phyloP scores from a whole-genome alignment of 2,113 vertebrate genomes.

The Apteryx mantelli region DNA sequence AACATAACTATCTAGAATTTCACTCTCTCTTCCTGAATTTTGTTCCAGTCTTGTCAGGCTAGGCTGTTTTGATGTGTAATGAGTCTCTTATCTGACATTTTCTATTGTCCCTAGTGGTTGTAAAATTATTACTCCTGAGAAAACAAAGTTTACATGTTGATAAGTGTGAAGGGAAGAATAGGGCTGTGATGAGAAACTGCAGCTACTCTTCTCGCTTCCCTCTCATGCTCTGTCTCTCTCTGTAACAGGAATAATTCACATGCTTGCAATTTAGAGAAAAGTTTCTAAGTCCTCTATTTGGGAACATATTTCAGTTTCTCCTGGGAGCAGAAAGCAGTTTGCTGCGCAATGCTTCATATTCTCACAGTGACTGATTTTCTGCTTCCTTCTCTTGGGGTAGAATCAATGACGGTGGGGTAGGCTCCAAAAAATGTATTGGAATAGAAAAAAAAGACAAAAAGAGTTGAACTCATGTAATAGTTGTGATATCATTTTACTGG shows the following conservation, averaged over 20 bases:
- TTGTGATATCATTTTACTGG: not conserved
- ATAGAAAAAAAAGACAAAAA: conserved; percentile 25
- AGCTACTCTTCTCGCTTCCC: not conserved
- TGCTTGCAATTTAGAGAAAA: conserved; percentile 2
- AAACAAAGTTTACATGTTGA: conserved; percentile 63
- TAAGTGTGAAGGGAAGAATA: conserved; percentile 14
- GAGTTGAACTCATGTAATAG: not conserved
- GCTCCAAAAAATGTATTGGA: not conserved
- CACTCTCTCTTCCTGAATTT: conserved; percentile 42
- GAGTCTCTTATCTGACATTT: conserved; percentile 19
- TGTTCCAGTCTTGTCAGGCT: conserved; percentile 42
- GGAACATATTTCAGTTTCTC: conserved; percentile 32
- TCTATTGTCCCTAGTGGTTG: conserved; percentile 41
- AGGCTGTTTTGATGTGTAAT: not conserved
- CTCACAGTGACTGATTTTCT: conserved; percentile 58
- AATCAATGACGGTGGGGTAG: not conserved
- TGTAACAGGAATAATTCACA: conserved; percentile 22
- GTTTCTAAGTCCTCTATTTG: conserved; percentile 10
- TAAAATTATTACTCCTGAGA: conserved; percentile 30
- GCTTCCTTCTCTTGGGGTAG: conserved; percentile 40
- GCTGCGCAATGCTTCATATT: conserved; percentile 45
- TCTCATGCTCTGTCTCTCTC: not conserved
- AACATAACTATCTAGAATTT: conserved; percentile 10
- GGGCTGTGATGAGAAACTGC: not conserved
- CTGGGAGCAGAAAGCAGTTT: conserved; percentile 35